These are phyloP conservation scores for Antheraea pernyi DNA, from an alignment of 1,140 invertebrate genomes.

Conservation along the genomic window DNA sequence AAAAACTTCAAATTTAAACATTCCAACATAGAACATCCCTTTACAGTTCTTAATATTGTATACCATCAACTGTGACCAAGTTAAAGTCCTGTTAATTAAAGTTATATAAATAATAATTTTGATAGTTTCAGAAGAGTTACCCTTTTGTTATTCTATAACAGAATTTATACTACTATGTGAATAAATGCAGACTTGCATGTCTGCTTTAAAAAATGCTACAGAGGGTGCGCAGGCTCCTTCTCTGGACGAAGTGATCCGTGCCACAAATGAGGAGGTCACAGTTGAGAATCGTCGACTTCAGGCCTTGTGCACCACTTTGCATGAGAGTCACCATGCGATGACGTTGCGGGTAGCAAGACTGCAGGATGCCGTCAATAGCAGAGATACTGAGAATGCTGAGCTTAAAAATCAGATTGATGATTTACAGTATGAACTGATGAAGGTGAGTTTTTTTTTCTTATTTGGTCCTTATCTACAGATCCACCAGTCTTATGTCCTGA, in stretches of 20 bases:
- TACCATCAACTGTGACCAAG: too few relatives aligned
- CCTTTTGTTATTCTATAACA: background rate
- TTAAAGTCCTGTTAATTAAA: too few relatives aligned
- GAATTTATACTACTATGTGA: conserved; percentile 2
- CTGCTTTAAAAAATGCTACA: conserved; percentile 17
- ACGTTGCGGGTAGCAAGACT: conserved; percentile 94
- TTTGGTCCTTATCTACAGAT: too few relatives aligned
- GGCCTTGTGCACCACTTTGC: conserved; percentile 94
- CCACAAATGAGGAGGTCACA: conserved; percentile 92
- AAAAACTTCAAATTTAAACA: too few relatives aligned
- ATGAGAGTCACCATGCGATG: conserved; percentile 96
- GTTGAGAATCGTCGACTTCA: conserved; percentile 95
- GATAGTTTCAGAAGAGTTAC: background rate
- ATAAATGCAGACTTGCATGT: conserved; percentile 4
- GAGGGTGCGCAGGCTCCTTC: conserved; percentile 56
- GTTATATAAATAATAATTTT: too few relatives aligned
- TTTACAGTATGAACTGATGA: conserved; percentile 95
- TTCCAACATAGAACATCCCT: too few relatives aligned
- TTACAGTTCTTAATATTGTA: too few relatives aligned
- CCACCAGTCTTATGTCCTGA: too few relatives aligned
- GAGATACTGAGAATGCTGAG: conserved; percentile 96
- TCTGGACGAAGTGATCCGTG: conserved; percentile 89
- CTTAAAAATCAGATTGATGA: conserved; percentile 97
- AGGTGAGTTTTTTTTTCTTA: conserved; percentile 62
- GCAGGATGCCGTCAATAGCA: conserved; percentile 93